A percentile compares a stretch with the other conserved stretches of the same genome.
Evolutionary conservation across 2,113 vertebrate genomes (phyloP).

Genomic region (Cricetomys ansorgei): DNA sequence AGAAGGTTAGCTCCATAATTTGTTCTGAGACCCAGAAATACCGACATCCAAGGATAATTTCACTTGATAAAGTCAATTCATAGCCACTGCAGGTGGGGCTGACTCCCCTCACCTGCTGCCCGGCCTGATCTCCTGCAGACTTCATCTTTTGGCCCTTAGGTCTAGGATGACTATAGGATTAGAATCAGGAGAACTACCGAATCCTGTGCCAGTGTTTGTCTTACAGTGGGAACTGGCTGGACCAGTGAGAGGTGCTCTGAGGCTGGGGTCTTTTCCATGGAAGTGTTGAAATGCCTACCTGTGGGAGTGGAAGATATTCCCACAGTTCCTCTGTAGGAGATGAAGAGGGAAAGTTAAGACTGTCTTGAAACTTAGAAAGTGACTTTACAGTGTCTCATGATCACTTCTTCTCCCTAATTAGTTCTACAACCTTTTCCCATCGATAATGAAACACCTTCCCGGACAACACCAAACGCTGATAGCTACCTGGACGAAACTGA

Average conservation of each 20-base stretch:
- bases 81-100: background rate
- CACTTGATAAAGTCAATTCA: background rate
- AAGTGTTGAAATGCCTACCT: background rate
- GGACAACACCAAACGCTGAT: constrained; percentile 86
- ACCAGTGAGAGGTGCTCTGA: background rate
- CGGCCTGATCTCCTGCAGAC: too few relatives aligned
- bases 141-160: background rate
- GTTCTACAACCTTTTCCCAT: constrained; percentile 85
- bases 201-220: background rate
- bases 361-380: background rate
- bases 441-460: constrained; percentile 86
- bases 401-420: constrained; percentile 70
- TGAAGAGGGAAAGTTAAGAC: background rate
- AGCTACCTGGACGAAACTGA: constrained; percentile 10
- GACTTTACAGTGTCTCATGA: background rate
- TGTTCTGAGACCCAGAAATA: background rate
- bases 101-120: background rate
- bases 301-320: background rate
- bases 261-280: background rate
- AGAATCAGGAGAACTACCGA: background rate
- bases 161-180: background rate
- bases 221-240: background rate
- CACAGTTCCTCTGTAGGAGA: background rate
- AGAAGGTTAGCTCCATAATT: background rate
- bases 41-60: background rate